A percentile compares a stretch with the other conserved stretches of the same genome.
phyloP scores from a whole-genome alignment of 2,113 vertebrate species.

The Bombycilla garrulus region DNA sequence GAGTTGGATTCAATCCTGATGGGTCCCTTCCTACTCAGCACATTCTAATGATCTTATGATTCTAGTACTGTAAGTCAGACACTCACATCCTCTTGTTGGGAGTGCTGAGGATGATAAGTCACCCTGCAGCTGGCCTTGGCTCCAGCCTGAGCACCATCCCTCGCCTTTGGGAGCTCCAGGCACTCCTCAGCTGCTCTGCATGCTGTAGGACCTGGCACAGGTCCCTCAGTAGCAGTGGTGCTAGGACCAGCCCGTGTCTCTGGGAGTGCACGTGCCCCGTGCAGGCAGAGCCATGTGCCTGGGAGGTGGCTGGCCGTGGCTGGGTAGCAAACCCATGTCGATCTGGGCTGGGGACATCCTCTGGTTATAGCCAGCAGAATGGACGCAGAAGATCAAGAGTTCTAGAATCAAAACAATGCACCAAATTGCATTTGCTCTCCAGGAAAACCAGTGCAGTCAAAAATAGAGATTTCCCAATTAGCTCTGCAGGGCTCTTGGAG shows the following conservation, averaged over 20 bases:
- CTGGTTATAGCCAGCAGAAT: not conserved
- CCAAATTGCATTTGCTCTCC: not conserved
- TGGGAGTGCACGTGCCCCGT: fast-evolving
- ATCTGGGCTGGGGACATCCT: not conserved
- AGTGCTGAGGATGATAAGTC: not conserved
- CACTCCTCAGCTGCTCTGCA: fast-evolving
- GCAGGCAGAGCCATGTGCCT: not conserved
- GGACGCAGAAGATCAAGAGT: not conserved
- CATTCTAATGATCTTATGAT: too few species aligned
- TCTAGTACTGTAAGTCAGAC: not conserved
- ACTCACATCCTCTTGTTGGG: not conserved
- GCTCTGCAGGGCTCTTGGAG: not conserved
- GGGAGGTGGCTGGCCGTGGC: not conserved
- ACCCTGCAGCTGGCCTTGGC: fast-evolving
- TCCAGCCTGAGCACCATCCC: not conserved
- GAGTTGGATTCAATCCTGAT: not conserved
- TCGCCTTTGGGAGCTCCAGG: fast-evolving
- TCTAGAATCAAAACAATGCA: not conserved
- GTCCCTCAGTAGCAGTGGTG: not conserved
- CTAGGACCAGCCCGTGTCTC: fast-evolving
- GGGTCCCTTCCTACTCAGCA: not conserved
- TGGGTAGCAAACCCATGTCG: not conserved
- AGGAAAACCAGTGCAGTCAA: not conserved
- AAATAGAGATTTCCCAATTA: not conserved
- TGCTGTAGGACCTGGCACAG: fast-evolving